Percentiles rank a stretch among this genome's conserved stretches.
Conservation (phyloP, 1,140 invertebrate species). For the Cydia strobilella region DNA sequence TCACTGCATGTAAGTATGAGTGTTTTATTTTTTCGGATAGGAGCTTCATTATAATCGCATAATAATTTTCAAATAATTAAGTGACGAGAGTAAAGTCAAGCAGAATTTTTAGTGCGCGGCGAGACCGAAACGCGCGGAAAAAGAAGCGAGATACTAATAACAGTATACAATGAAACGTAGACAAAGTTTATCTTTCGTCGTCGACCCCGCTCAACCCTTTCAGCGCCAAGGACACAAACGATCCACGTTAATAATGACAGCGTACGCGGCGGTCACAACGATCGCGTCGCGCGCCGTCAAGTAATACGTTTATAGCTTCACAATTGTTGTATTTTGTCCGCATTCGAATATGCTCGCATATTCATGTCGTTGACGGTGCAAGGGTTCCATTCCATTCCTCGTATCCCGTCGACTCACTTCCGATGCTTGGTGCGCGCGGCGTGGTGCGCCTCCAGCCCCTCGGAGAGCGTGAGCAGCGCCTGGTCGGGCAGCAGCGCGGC, state of each 20-base stretch:
- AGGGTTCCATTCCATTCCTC: neutral
- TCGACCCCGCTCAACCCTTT: neutral
- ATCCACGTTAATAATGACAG: too few relatives aligned
- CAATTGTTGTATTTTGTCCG: too few relatives aligned
- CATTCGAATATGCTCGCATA: neutral
- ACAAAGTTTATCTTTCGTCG: neutral
- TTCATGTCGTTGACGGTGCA: neutral
- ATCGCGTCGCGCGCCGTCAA: too few relatives aligned
- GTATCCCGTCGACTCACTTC: slow-evolving; percentile 85
- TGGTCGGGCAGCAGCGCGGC: slow-evolving; percentile 84
- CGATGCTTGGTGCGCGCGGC: slow-evolving; percentile 91
- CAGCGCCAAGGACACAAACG: neutral
- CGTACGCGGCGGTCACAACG: too few relatives aligned
- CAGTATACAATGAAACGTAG: neutral
- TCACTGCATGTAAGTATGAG: too few relatives aligned
- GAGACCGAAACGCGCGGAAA: neutral
- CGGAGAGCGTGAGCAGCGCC: slow-evolving; percentile 88
- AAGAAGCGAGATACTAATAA: neutral
- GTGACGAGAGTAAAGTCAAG: too few relatives aligned
- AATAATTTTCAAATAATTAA: too few relatives aligned
- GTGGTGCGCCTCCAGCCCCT: slow-evolving; percentile 93
- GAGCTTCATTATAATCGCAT: too few relatives aligned
- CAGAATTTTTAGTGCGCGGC: too few relatives aligned
- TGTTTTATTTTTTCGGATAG: neutral
- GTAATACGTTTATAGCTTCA: too few relatives aligned